These are phyloP conservation scores for Sarcophaga rosellei DNA, from an alignment of 2,888 invertebrate species.

Conservation along the genomic window DNA sequence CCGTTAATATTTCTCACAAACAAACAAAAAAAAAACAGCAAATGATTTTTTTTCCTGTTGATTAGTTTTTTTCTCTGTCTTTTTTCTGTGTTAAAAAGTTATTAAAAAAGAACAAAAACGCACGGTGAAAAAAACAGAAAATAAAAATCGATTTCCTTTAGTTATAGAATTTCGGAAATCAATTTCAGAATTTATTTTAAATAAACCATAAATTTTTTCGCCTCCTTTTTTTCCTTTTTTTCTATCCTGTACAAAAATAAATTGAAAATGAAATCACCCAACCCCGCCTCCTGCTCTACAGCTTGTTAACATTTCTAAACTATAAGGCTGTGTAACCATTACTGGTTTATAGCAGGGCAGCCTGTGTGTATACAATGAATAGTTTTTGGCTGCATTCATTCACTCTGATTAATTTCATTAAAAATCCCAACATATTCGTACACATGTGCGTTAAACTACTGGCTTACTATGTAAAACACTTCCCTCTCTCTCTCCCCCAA, in stretches of 20 bases:
- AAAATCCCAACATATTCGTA: background rate
- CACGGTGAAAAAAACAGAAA: constrained; percentile 2
- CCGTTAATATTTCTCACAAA: constrained; percentile 23
- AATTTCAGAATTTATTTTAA: constrained; percentile 37
- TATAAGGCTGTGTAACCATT: too few relatives aligned
- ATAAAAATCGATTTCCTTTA: constrained; percentile 52
- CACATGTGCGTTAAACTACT: too few relatives aligned
- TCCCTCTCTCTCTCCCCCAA: too few relatives aligned
- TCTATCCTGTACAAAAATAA: background rate
- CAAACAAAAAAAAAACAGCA: background rate
- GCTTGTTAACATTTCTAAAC: too few relatives aligned
- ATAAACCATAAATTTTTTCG: background rate
- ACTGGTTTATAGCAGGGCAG: too few relatives aligned
- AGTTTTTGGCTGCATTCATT: too few relatives aligned
- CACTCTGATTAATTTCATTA: too few relatives aligned
- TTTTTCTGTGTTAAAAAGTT: too few relatives aligned
- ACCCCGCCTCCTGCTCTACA: too few relatives aligned
- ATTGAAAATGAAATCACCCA: too few relatives aligned
- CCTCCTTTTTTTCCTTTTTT: background rate
- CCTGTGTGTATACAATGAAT: too few relatives aligned
- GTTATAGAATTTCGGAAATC: constrained; percentile 46
- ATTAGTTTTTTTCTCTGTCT: constrained; percentile 15
- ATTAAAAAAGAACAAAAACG: constrained; percentile 1
- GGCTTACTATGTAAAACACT: too few relatives aligned
- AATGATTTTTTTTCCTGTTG: constrained; percentile 2